These are phyloP conservation scores for Cryptocephalus moraei DNA, from an alignment of 2,888 invertebrate genomes.

Conservation along the genomic window DNA sequence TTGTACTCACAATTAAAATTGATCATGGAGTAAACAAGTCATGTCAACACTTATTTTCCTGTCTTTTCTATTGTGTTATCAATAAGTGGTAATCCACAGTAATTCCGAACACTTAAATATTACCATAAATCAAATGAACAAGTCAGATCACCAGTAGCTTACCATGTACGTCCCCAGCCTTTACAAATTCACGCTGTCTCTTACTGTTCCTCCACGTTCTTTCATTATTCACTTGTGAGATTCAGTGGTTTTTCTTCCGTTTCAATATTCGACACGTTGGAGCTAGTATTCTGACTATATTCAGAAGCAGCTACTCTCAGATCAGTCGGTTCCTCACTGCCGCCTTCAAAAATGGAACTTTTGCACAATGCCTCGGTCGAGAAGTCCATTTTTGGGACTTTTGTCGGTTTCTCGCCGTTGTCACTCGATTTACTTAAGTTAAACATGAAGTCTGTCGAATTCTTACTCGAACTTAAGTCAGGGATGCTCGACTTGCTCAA, in stretches of 20 bases:
- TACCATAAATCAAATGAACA: too few relatives aligned
- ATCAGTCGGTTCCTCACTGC: conserved; percentile 21
- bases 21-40: too few relatives aligned
- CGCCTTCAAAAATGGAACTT: conserved; percentile 13
- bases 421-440: conserved; percentile 25
- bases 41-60: too few relatives aligned
- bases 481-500: conserved; percentile 25
- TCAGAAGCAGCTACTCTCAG: conserved; percentile 17
- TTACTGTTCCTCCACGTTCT: too few relatives aligned
- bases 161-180: too few relatives aligned
- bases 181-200: too few relatives aligned
- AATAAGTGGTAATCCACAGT: too few relatives aligned
- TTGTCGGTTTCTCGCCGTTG: conserved; percentile 43
- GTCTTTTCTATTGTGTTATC: too few relatives aligned
- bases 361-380: too few relatives aligned
- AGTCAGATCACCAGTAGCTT: too few relatives aligned
- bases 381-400: conserved; percentile 47
- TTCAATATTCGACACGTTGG: conserved; percentile 5
- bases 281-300: conserved; percentile 3
- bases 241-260: conserved; percentile 19
- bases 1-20: too few relatives aligned
- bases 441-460: conserved; percentile 25
- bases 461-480: conserved; percentile 39
- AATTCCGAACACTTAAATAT: too few relatives aligned
- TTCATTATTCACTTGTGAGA: conserved; percentile 10